Evolutionary conservation across 1,140 invertebrate genomes (phyloP).

Genomic region (Calosoma granatense): DNA sequence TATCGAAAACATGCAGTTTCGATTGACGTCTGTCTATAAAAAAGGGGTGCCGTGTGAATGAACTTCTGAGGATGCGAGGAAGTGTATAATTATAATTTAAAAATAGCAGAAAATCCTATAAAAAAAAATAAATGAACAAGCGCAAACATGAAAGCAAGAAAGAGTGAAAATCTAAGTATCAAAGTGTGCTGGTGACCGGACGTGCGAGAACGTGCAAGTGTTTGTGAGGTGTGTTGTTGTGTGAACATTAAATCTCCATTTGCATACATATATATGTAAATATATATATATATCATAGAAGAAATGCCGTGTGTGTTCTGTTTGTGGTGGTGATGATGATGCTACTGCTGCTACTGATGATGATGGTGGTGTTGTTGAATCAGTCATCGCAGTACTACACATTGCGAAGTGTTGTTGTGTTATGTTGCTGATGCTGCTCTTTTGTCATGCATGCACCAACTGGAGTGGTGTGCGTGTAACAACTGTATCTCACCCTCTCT

Average conservation of each 20-base stretch:
- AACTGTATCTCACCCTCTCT: no score
- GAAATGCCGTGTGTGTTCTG: no score
- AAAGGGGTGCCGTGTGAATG: constrained; percentile 5
- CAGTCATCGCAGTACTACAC: no score
- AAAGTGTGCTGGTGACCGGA: constrained; percentile 6
- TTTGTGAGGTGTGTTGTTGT: constrained; percentile 8
- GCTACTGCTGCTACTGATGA: no score
- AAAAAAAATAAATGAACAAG: neutral
- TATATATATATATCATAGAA: no score
- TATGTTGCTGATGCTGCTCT: neutral
- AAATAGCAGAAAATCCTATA: neutral
- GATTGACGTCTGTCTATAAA: no score
- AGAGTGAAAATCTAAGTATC: neutral
- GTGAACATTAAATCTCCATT: neutral
- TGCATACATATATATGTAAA: no score
- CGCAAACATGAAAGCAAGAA: neutral
- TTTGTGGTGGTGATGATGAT: no score
- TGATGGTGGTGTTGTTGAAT: no score
- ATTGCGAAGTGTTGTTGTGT: no score
- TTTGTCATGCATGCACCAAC: no score
- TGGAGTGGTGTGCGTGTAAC: no score
- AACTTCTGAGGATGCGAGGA: neutral
- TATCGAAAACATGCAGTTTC: neutral
- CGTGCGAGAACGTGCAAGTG: constrained; percentile 13
- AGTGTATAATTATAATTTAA: neutral